Evolutionary conservation across 2,888 invertebrate species (phyloP).

Genomic region (Melangyna quadrimaculata): DNA sequence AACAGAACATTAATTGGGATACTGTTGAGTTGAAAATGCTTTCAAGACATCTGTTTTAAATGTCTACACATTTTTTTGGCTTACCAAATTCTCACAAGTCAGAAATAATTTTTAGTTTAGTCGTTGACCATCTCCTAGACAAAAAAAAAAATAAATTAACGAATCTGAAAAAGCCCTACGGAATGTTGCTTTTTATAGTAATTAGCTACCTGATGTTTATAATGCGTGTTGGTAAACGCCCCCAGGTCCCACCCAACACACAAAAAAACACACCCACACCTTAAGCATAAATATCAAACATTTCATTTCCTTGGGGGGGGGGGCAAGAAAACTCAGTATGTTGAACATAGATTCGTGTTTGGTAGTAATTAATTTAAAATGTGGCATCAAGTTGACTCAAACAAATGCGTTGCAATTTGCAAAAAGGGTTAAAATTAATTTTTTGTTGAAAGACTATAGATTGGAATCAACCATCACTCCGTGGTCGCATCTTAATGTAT

Average conservation of each 20-base stretch:
- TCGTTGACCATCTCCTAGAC: not conserved
- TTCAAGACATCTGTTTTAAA: not conserved
- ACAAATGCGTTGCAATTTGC: not conserved
- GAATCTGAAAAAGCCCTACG: not conserved
- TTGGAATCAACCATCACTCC: not conserved
- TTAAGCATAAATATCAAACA: not conserved
- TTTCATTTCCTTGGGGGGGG: not conserved
- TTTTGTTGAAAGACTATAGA: not conserved
- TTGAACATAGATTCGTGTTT: constrained; percentile 6
- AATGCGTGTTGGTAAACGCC: not conserved
- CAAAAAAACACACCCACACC: not conserved
- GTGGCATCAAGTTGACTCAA: not conserved
- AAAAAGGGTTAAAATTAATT: constrained; percentile 4
- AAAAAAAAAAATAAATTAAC: not conserved
- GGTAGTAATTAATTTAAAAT: not conserved
- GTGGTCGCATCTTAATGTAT: not conserved
- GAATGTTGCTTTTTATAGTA: not conserved
- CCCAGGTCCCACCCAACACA: not conserved
- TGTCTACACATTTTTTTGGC: not conserved
- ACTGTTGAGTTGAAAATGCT: not conserved
- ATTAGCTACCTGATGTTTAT: not conserved
- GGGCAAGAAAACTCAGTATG: not conserved
- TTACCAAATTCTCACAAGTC: not conserved
- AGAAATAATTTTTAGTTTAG: not conserved
- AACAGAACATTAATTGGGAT: not conserved